A percentile compares a stretch with the other conserved stretches of the same genome.
Conservation (phyloP, 2,113 vertebrate species). For the Gulo gulo region DNA sequence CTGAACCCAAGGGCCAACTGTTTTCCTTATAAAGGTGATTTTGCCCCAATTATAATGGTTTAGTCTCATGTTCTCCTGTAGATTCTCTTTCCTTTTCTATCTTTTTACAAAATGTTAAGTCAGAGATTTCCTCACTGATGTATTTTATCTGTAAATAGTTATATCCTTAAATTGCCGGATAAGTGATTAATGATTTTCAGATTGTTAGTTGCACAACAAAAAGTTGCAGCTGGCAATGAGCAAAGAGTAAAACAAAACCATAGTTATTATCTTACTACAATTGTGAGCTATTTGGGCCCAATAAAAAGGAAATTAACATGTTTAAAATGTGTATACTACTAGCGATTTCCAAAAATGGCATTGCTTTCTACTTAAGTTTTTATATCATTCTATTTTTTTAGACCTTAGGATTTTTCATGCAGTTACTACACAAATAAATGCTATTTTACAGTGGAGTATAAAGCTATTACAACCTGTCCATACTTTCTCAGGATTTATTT, state of each 20-base stretch:
- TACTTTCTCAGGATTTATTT: neutral
- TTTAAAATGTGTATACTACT: neutral
- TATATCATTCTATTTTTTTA: conserved; percentile 22
- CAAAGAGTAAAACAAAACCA: neutral
- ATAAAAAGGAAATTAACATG: conserved; percentile 2
- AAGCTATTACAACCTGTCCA: neutral
- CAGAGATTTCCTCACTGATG: neutral
- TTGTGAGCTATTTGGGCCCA: neutral
- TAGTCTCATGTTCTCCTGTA: neutral
- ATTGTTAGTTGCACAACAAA: neutral
- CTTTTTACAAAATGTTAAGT: neutral
- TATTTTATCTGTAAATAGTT: neutral
- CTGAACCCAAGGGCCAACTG: neutral
- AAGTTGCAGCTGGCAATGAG: neutral
- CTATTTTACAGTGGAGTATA: neutral
- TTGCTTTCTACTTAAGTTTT: neutral
- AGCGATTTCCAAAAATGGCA: neutral
- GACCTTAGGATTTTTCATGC: neutral
- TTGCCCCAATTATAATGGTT: neutral
- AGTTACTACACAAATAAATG: neutral
- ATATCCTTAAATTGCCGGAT: neutral
- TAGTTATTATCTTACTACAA: neutral
- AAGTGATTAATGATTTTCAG: conserved; percentile 4
- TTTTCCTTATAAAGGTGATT: neutral
- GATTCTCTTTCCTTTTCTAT: neutral